Percentiles rank a stretch among this genome's conserved stretches.
These are phyloP conservation scores for Lophotis ruficrista DNA, from an alignment of 2,113 vertebrate genomes.

Conservation along the genomic window DNA sequence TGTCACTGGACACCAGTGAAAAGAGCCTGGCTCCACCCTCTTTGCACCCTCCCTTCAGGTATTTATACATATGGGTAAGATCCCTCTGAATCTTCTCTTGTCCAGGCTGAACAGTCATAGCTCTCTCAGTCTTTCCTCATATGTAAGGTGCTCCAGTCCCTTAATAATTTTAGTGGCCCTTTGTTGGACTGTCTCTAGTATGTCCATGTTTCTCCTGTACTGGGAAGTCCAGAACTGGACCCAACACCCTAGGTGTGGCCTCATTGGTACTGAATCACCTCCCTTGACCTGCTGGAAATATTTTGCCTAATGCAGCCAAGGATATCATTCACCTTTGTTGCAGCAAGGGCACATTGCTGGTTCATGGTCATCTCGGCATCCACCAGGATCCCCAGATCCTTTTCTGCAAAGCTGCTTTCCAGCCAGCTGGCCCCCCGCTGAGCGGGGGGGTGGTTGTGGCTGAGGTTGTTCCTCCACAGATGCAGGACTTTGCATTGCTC, in stretches of 20 bases:
- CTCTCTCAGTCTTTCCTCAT: background rate
- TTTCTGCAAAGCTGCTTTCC: background rate
- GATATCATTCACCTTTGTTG: background rate
- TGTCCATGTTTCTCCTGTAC: background rate
- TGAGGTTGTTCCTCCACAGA: background rate
- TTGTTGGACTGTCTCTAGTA: background rate
- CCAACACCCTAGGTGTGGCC: background rate
- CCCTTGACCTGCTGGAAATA: background rate
- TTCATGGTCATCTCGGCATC: background rate
- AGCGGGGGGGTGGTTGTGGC: background rate
- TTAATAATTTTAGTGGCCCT: background rate
- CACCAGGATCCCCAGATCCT: background rate
- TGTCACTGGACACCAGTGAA: background rate
- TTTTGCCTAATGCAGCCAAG: background rate
- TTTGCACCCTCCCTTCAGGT: background rate
- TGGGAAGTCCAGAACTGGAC: background rate
- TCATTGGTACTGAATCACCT: background rate
- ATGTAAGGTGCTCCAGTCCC: background rate
- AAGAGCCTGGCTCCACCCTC: background rate
- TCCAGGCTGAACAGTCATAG: background rate
- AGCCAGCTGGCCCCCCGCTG: fast-evolving
- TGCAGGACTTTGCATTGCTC: background rate
- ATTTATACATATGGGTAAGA: background rate
- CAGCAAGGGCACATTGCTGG: background rate
- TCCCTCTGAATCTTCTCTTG: background rate